Base-by-base conservation (phyloP, 2,888 invertebrate species). In the Pyrocoelia pectoralis region DNA sequence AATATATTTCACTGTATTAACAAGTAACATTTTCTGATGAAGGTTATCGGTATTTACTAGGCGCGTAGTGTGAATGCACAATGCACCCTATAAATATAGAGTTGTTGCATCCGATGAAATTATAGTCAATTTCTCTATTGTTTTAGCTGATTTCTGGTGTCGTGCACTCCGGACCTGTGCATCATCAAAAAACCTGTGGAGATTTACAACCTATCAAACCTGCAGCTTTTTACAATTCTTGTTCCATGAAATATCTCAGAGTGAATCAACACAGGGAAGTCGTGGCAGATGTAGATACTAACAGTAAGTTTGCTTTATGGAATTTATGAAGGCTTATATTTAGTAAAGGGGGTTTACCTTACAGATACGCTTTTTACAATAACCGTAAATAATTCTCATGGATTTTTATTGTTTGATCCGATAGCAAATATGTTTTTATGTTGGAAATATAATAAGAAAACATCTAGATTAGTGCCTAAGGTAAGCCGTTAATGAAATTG, bases 361-460 rank as follows among this genome's bases (percentile, higher is more conserved):
- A 10, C 65, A 72, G 72, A 68, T 68, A 64, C 52, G 40, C 60
- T 72, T 51, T 69, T 67, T 55, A 70, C 66, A 50, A 67, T 72
- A 63, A 68, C 66, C 18, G 58, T 65, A 54, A 59, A 59, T 28
- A 60, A 67, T 60, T 68, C 69, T 56, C 58, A 67, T 67, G 72
- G 54, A 66, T 74, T 76, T 65, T 72, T 74, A 55, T 63, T 77
- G 33, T 78, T 73, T 65, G 76, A 78, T 62, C 71, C 73, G 24
- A 59, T 65, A 56, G 73, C 72, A 15, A 72, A 69, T 51, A 74
- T 71, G 66, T 78, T 77, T 65, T 75, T 78, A 29, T 78, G 78
- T 68, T 74, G 75, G 73, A 76, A 73, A 58, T 73, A 70, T 49
- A 67, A 67, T 41, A 72, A 69, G 57, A 71, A 68, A 56, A 70